phyloP scores from a whole-genome alignment of 2,797 vertebrate species.

The Enteromius argenteus region DNA sequence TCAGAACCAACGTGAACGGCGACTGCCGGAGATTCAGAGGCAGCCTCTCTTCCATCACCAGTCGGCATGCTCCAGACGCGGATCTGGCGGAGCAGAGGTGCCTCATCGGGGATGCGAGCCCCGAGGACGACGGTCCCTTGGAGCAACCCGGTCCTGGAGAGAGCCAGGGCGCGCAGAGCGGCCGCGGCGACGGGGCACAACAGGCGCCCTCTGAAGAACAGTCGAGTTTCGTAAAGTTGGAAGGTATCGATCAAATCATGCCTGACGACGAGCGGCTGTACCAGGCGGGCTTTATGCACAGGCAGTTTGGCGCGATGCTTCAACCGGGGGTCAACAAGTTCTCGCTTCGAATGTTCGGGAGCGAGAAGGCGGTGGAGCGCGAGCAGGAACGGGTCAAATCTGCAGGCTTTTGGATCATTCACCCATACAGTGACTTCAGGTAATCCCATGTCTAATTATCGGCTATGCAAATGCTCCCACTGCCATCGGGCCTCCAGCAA shows the following conservation, averaged over 20 bases:
- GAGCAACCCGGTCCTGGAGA: slow-evolving; percentile 73
- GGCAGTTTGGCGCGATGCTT: slow-evolving; percentile 96
- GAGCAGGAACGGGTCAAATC: slow-evolving; percentile 97
- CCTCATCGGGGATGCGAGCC: slow-evolving; percentile 82
- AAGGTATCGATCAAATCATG: slow-evolving; percentile 87
- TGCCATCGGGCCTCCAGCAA: not conserved
- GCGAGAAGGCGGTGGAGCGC: slow-evolving; percentile 97
- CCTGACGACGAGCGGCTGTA: slow-evolving; percentile 89
- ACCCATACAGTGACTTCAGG: slow-evolving; percentile 99
- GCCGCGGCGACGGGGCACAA: slow-evolving; percentile 67
- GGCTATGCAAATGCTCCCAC: not conserved
- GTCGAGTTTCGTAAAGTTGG: slow-evolving; percentile 89
- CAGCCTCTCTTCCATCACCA: slow-evolving; percentile 91
- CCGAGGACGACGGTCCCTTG: slow-evolving; percentile 63
- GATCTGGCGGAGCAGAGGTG: slow-evolving; percentile 86
- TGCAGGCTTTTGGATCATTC: slow-evolving; percentile 99
- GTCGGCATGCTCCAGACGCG: slow-evolving; percentile 84
- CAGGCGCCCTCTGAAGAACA: slow-evolving; percentile 77
- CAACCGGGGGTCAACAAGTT: slow-evolving; percentile 99
- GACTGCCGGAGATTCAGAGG: slow-evolving; percentile 93
- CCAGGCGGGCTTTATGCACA: slow-evolving; percentile 95
- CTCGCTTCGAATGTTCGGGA: slow-evolving; percentile 98
- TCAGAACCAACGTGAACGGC: slow-evolving; percentile 92
- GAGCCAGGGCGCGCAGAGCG: slow-evolving; percentile 67
- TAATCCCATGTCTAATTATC: slow-evolving; percentile 71